phyloP scores from a whole-genome alignment of 2,888 invertebrate genomes.

The Aphodius sticticus region DNA sequence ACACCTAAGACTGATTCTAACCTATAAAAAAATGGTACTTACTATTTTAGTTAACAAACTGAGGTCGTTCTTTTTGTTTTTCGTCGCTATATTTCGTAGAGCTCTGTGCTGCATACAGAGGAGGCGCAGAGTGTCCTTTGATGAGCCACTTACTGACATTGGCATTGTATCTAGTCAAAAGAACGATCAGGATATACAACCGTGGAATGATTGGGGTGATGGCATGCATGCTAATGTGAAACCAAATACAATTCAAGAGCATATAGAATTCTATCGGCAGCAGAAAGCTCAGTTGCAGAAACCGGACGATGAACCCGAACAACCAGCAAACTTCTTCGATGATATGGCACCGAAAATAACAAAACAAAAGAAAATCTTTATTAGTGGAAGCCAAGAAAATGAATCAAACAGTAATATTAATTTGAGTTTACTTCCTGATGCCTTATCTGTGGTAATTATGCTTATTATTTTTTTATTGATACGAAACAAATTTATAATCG shows the following conservation, averaged over 20 bases:
- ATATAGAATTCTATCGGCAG: constrained; percentile 70
- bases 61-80: constrained; percentile 64
- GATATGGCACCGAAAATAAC: constrained; percentile 71
- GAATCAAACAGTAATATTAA: constrained; percentile 33
- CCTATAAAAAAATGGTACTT: constrained; percentile 44
- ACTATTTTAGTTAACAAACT: constrained; percentile 63
- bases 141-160: constrained; percentile 65
- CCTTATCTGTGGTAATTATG: constrained; percentile 45
- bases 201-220: constrained; percentile 72
- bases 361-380: constrained; percentile 65
- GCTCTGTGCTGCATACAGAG: constrained; percentile 70
- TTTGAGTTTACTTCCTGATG: constrained; percentile 48
- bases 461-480: constrained; percentile 12
- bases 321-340: constrained; percentile 66
- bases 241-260: constrained; percentile 66
- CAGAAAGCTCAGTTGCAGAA: constrained; percentile 61
- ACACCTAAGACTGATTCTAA: neutral
- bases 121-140: constrained; percentile 63
- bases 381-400: constrained; percentile 48
- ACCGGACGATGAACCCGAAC: constrained; percentile 57
- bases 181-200: constrained; percentile 52
- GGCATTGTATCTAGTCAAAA: constrained; percentile 62
- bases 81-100: constrained; percentile 65
- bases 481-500: too few species aligned
- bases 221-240: constrained; percentile 54